Percentiles rank a stretch among this genome's conserved stretches.
Conservation (phyloP, 2,797 vertebrate species). For the Orientallactaga sibirica region DNA sequence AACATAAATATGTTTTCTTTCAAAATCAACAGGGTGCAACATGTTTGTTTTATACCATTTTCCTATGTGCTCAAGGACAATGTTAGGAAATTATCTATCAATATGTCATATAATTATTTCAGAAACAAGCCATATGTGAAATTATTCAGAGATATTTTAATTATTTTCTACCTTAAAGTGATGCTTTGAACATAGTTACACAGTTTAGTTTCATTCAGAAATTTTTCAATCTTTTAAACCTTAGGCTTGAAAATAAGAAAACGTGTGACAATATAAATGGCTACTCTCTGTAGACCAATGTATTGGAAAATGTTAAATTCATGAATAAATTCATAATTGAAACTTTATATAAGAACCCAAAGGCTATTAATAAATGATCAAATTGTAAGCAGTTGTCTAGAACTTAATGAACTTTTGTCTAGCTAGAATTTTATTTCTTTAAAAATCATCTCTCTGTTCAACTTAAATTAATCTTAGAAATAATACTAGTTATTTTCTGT, state of each 20-base stretch:
- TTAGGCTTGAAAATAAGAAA: background rate
- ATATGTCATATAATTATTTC: background rate
- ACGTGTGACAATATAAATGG: background rate
- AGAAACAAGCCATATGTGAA: background rate
- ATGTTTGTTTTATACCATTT: background rate
- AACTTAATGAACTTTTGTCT: constrained; percentile 50
- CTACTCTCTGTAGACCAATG: background rate
- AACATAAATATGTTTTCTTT: background rate
- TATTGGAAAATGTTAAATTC: background rate
- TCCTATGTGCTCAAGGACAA: background rate
- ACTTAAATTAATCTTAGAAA: constrained; percentile 57
- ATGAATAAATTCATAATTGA: constrained; percentile 44
- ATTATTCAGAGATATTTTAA: background rate
- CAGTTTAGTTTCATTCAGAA: background rate
- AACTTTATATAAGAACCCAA: background rate
- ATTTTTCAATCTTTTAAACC: background rate
- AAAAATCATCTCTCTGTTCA: background rate
- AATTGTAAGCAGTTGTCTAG: constrained; percentile 37
- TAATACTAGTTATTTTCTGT: background rate
- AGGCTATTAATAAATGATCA: constrained; percentile 50
- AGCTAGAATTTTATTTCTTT: constrained; percentile 23
- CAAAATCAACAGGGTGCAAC: background rate
- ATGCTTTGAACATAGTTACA: constrained; percentile 4
- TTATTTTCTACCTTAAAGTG: background rate
- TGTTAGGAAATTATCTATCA: background rate